These are phyloP conservation scores for Cotesia congregata DNA, from an alignment of 2,888 invertebrate genomes.

Conservation along the genomic window DNA sequence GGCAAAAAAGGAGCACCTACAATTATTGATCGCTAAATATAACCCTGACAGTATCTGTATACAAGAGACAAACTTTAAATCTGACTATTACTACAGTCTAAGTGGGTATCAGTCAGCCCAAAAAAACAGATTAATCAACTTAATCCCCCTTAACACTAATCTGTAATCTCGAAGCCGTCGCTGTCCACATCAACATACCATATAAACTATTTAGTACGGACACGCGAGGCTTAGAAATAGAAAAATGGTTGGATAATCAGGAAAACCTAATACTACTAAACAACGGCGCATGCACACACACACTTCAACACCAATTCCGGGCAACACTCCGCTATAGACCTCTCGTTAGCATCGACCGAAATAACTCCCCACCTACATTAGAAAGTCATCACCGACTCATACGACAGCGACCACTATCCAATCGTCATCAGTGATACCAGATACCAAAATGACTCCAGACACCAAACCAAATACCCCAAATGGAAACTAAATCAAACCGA, in stretches of 20 bases:
- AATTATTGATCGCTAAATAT: background rate
- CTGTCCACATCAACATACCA: background rate
- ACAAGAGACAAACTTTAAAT: background rate
- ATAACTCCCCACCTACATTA: no score
- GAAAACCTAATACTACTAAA: no score
- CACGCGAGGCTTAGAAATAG: conserved; percentile 36
- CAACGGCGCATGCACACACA: no score
- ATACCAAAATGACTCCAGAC: background rate
- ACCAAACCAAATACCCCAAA: conserved; percentile 4
- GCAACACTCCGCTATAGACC: no score
- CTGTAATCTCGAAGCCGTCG: background rate
- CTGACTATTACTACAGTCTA: background rate
- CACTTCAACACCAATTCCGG: no score
- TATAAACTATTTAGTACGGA: conserved; percentile 32
- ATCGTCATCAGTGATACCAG: no score
- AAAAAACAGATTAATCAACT: background rate
- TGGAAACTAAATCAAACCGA: conserved; percentile 47
- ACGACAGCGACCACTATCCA: no score
- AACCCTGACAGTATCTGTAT: background rate
- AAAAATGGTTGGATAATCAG: conserved; percentile 30
- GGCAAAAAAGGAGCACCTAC: background rate
- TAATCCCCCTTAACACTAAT: background rate
- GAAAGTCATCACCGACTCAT: no score
- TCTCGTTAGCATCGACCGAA: no score
- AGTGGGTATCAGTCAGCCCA: background rate